Conservation (phyloP, 2,113 vertebrate genomes). For the Pundamilia nyererei region DNA sequence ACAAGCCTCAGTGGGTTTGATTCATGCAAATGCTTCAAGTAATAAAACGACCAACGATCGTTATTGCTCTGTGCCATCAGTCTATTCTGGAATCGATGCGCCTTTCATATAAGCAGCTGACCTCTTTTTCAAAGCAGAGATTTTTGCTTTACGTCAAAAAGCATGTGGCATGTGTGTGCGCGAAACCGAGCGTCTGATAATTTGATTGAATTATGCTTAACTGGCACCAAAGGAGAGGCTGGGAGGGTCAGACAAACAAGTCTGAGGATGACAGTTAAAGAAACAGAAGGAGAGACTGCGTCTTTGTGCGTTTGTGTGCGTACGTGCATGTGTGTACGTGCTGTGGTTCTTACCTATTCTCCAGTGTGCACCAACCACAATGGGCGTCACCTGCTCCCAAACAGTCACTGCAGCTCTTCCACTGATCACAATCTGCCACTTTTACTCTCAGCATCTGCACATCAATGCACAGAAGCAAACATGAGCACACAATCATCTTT, state of each 20-base stretch:
- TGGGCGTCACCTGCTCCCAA: conserved; percentile 82
- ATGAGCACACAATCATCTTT: background rate
- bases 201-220: conserved; percentile 9
- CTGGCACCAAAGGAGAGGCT: background rate
- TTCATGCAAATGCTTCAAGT: background rate
- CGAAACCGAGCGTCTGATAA: background rate
- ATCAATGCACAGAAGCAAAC: background rate
- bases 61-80: background rate
- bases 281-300: background rate
- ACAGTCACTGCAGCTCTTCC: conserved; percentile 79
- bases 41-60: background rate
- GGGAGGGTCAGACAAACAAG: background rate
- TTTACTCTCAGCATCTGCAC: conserved; percentile 84
- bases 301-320: background rate
- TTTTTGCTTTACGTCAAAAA: background rate
- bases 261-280: background rate
- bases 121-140: background rate
- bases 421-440: conserved; percentile 82
- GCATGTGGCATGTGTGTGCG: background rate
- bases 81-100: background rate
- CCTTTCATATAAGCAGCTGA: background rate
- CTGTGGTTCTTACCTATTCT: conserved; percentile 78
- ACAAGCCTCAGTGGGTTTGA: background rate
- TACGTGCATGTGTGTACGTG: background rate
- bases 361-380: conserved; percentile 94